Percentiles rank a stretch among this genome's conserved stretches.
These are phyloP conservation scores for Spatula versicolor DNA, from an alignment of 2,797 vertebrate genomes.

Conservation along the genomic window DNA sequence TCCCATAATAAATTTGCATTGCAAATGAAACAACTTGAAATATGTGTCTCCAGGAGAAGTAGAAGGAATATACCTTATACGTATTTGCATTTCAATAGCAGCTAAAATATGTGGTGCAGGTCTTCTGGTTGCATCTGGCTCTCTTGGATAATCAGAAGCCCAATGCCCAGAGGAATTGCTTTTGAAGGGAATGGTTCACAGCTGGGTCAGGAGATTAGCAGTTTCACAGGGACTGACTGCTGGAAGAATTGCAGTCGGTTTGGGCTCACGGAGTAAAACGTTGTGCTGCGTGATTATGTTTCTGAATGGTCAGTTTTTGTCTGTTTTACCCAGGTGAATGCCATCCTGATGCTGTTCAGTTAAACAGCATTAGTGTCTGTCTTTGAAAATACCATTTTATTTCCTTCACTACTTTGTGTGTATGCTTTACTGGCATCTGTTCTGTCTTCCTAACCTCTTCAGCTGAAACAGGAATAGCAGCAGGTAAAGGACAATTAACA, in stretches of 20 bases:
- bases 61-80: constrained; percentile 32
- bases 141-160: constrained; percentile 26
- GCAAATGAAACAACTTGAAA: constrained; percentile 35
- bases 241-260: not conserved
- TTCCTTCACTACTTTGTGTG: not conserved
- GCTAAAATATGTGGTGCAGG: constrained; percentile 3
- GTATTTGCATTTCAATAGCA: constrained; percentile 66
- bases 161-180: not conserved
- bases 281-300: not conserved
- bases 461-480: not conserved
- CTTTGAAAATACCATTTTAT: not conserved
- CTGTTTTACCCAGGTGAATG: not conserved
- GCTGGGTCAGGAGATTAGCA: constrained; percentile 35
- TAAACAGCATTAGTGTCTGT: not conserved
- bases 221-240: not conserved
- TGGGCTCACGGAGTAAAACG: not conserved
- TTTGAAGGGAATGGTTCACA: constrained; percentile 42
- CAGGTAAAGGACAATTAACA: not conserved
- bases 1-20: constrained; percentile 23
- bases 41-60: not conserved
- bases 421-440: not conserved
- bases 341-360: not conserved
- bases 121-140: constrained; percentile 48
- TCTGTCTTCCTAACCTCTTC: not conserved
- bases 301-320: not conserved